These are phyloP conservation scores for Danaus plexippus DNA, from an alignment of 1,140 invertebrate species.

Conservation along the genomic window DNA sequence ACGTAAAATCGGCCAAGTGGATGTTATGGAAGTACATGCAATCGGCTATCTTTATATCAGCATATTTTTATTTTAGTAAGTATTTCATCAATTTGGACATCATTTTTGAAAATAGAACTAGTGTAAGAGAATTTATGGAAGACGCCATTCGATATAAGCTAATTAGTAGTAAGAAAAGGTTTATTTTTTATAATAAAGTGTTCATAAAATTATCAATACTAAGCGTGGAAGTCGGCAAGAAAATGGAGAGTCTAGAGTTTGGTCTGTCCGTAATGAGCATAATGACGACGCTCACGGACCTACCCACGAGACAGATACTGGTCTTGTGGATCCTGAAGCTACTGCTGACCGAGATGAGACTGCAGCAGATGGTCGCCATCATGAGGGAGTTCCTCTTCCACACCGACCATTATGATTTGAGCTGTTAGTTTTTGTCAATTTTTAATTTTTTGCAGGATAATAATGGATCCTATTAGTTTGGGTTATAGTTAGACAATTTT, in stretches of 20 bases:
- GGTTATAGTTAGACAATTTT: too few species aligned
- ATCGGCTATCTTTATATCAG: constrained; percentile 40
- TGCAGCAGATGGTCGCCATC: constrained; percentile 37
- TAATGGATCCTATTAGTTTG: too few species aligned
- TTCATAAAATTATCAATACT: too few species aligned
- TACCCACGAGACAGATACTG: constrained; percentile 28
- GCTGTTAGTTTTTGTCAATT: constrained; percentile 24
- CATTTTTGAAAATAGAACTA: too few species aligned
- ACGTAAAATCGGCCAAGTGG: constrained; percentile 34
- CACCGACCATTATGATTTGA: constrained; percentile 35
- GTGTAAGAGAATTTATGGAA: too few species aligned
- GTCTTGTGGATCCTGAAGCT: constrained; percentile 37
- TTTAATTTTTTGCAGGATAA: too few species aligned
- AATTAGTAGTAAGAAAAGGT: too few species aligned
- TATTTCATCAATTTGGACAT: background rate
- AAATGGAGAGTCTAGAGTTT: constrained; percentile 38
- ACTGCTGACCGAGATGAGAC: constrained; percentile 29
- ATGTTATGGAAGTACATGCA: constrained; percentile 38
- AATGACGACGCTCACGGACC: constrained; percentile 28
- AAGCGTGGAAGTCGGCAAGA: constrained; percentile 36
- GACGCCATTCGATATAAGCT: too few species aligned
- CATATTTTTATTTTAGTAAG: constrained; percentile 47
- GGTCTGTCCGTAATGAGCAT: constrained; percentile 42
- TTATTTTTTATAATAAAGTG: too few species aligned
- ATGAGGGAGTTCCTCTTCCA: constrained; percentile 40